Evolutionary conservation across 2,113 vertebrate species (phyloP).

Genomic region (Callocephalon fimbriatum): DNA sequence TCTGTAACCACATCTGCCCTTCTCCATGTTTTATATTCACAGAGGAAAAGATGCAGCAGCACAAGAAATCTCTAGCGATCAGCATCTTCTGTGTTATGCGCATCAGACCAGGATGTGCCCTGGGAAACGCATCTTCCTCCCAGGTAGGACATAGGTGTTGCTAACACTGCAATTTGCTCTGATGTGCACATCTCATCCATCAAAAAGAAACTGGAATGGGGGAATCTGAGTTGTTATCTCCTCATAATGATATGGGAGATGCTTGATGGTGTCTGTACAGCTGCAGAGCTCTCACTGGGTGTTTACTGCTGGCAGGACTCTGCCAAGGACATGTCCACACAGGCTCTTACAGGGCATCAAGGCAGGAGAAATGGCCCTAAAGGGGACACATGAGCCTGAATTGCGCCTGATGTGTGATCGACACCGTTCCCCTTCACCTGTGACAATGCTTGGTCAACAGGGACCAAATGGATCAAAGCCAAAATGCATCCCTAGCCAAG

Average conservation of each 20-base stretch:
- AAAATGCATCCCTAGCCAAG: neutral
- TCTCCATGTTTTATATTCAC: neutral
- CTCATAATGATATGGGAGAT: neutral
- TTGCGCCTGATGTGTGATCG: neutral
- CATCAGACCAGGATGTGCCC: neutral
- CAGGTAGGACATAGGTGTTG: neutral
- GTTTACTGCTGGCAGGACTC: neutral
- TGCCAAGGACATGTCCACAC: fast-evolving
- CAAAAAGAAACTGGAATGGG: neutral
- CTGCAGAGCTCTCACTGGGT: neutral
- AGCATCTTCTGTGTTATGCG: neutral
- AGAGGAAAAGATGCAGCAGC: neutral
- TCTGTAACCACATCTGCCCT: neutral
- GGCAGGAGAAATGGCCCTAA: neutral
- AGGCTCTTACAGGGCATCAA: neutral
- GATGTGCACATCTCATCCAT: neutral
- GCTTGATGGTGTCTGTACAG: neutral
- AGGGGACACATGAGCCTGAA: neutral
- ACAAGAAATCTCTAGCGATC: neutral
- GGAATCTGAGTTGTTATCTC: neutral
- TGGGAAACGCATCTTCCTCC: neutral
- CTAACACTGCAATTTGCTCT: neutral
- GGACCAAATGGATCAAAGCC: neutral
- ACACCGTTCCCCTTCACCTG: neutral
- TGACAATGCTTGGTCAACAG: neutral